Conservation (phyloP, 2,888 invertebrate genomes). For the Electrophaes corylata region DNA sequence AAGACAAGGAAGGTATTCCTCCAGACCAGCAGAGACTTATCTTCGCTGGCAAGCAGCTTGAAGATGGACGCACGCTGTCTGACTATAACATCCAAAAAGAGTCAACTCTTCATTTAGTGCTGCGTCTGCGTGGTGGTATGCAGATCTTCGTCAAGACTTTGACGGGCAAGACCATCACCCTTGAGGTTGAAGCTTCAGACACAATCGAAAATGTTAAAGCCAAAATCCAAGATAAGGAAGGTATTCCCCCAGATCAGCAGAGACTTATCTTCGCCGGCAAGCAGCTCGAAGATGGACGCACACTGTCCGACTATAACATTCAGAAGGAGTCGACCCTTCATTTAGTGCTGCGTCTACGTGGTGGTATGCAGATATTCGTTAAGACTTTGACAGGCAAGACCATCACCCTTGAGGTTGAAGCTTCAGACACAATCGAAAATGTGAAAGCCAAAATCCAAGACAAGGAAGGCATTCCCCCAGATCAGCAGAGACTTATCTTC, state of each 20-base stretch:
- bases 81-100: conserved; percentile 42
- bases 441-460: conserved; percentile 42
- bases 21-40: conserved; percentile 40
- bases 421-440: conserved; percentile 38
- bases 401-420: conserved; percentile 37
- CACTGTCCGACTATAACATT: conserved; percentile 38
- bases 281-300: conserved; percentile 39
- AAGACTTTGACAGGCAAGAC: conserved; percentile 40
- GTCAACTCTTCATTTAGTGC: conserved; percentile 37
- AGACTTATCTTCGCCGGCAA: conserved; percentile 39
- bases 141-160: conserved; percentile 41
- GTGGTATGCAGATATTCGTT: conserved; percentile 42
- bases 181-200: conserved; percentile 38
- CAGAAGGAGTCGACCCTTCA: conserved; percentile 41
- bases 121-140: conserved; percentile 42
- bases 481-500: conserved; percentile 39
- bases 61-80: conserved; percentile 38
- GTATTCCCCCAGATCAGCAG: conserved; percentile 41
- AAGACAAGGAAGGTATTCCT: conserved; percentile 40
- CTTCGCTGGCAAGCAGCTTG: conserved; percentile 39
- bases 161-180: conserved; percentile 39
- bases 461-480: conserved; percentile 41
- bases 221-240: conserved; percentile 41
- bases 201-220: conserved; percentile 41
- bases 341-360: conserved; percentile 37